These are phyloP conservation scores for Vesta saturnalis DNA, from an alignment of 2,888 invertebrate genomes.

Conservation along the genomic window DNA sequence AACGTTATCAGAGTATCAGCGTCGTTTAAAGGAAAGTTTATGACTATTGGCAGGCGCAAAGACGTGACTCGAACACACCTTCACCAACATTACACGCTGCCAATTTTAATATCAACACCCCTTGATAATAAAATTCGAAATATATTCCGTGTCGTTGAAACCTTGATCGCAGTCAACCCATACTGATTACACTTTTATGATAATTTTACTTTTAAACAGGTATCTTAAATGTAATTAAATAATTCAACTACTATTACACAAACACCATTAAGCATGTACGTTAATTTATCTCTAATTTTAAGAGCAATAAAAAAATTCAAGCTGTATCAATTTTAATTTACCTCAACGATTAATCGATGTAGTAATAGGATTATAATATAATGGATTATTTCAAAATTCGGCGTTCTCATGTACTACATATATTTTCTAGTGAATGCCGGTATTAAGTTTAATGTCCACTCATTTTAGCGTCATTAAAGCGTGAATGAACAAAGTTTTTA, in stretches of 20 bases:
- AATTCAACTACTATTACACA: background rate
- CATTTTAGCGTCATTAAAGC: slow-evolving; percentile 4
- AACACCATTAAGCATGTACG: background rate
- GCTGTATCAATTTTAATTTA: slow-evolving; percentile 30
- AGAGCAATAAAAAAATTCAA: slow-evolving; percentile 31
- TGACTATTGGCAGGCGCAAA: slow-evolving; percentile 47
- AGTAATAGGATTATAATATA: slow-evolving; percentile 25
- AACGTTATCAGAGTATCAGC: slow-evolving; percentile 50
- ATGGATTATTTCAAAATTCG: slow-evolving; percentile 1
- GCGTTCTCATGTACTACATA: background rate
- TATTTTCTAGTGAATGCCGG: slow-evolving; percentile 3
- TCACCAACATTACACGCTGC: slow-evolving; percentile 39
- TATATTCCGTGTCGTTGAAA: slow-evolving; percentile 30
- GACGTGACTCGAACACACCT: slow-evolving; percentile 50
- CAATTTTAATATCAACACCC: slow-evolving; percentile 45
- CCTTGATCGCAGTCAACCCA: slow-evolving; percentile 6
- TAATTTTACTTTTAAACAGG: slow-evolving; percentile 8
- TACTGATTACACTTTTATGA: slow-evolving; percentile 11
- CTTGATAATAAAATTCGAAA: slow-evolving; percentile 44
- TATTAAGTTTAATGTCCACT: slow-evolving; percentile 13
- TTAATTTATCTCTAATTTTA: background rate
- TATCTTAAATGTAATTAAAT: background rate
- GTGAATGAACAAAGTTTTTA: slow-evolving; percentile 8
- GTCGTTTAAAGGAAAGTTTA: slow-evolving; percentile 51
- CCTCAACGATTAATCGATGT: slow-evolving; percentile 23